Percentiles rank a stretch among this genome's conserved stretches.
Evolutionary conservation across 2,797 vertebrate genomes (phyloP).

Genomic region (Anniella stebbinsi): DNA sequence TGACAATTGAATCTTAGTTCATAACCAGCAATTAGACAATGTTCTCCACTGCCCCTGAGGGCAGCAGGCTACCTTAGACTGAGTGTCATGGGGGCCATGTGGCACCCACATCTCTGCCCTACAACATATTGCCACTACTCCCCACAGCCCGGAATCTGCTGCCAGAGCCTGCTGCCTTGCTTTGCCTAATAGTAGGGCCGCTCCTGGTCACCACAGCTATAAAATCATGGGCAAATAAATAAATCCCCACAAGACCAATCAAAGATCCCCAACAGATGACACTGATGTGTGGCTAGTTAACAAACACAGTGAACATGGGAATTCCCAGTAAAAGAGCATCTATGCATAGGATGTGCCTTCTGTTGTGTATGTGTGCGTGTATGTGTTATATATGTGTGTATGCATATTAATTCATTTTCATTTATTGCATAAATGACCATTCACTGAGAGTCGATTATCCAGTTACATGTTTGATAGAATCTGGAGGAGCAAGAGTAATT

Average conservation of each 20-base stretch:
- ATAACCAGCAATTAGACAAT: too few species aligned
- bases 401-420: background rate
- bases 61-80: too few species aligned
- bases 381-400: too few species aligned
- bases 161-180: too few species aligned
- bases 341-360: background rate
- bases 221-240: constrained; percentile 21
- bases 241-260: background rate
- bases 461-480: background rate
- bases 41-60: too few species aligned
- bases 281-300: background rate
- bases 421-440: background rate
- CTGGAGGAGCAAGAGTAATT: background rate
- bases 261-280: background rate
- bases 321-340: background rate
- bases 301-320: background rate
- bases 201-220: constrained; percentile 21
- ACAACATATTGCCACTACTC: too few species aligned
- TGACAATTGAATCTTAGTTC: too few species aligned
- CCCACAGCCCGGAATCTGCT: too few species aligned
- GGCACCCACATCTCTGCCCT: too few species aligned
- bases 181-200: too few species aligned
- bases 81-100: too few species aligned
- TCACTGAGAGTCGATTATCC: background rate
- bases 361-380: background rate